These are phyloP conservation scores for Oplegnathus fasciatus DNA, from an alignment of 2,113 vertebrate species.

Conservation along the genomic window DNA sequence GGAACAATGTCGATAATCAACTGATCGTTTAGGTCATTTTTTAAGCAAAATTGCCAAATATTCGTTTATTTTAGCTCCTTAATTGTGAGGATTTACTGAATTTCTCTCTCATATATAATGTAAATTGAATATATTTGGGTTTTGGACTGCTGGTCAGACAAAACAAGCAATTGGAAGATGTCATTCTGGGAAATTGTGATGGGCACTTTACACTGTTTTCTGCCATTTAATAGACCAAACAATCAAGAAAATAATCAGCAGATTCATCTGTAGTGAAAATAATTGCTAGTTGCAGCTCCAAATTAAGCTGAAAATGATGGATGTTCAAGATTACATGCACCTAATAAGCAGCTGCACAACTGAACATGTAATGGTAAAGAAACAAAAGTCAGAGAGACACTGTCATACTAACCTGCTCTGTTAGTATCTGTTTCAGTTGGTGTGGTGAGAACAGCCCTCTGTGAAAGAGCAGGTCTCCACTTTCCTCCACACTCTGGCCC, in stretches of 20 bases:
- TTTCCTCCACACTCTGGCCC: slow-evolving; percentile 90
- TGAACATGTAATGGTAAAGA: background rate
- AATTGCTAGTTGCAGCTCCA: background rate
- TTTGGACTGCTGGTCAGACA: too few species aligned
- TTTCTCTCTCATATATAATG: background rate
- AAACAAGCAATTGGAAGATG: too few species aligned
- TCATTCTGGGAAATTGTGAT: too few species aligned
- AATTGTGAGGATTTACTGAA: background rate
- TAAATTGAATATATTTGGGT: background rate
- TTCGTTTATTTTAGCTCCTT: too few species aligned
- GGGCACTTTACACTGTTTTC: background rate
- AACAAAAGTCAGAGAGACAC: background rate
- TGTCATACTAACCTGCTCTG: slow-evolving; percentile 85
- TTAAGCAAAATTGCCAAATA: too few species aligned
- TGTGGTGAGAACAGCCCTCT: slow-evolving; percentile 89
- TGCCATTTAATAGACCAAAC: background rate
- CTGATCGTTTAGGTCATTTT: too few species aligned
- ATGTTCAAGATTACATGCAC: background rate
- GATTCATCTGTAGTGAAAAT: background rate
- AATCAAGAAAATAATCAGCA: background rate
- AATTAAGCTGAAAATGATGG: background rate
- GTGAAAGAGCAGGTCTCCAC: slow-evolving; percentile 92
- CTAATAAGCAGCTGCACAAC: background rate
- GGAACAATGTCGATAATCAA: too few species aligned
- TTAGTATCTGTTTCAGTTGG: slow-evolving; percentile 91